Conservation (phyloP, 1,140 invertebrate species). For the Marisa cornuarietis region DNA sequence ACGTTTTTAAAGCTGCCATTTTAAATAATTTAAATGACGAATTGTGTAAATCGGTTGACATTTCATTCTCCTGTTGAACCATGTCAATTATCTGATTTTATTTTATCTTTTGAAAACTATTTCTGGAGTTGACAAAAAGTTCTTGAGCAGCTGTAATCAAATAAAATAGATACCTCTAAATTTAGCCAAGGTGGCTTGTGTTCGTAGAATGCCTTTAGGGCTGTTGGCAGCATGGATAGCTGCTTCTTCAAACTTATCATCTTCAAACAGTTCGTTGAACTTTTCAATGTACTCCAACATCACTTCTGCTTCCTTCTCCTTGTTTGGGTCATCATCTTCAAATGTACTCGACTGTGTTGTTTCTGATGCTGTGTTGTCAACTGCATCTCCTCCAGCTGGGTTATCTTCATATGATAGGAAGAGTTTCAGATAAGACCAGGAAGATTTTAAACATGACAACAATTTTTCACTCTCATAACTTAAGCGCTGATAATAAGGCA, state of each 20-base stretch:
- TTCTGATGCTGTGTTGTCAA: constrained; percentile 32
- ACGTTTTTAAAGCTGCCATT: no score
- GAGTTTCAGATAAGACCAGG: neutral
- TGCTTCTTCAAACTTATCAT: constrained; percentile 63
- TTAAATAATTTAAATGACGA: no score
- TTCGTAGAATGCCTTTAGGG: constrained; percentile 64
- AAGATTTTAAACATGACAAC: neutral
- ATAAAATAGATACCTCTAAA: constrained; percentile 57
- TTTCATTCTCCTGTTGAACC: no score
- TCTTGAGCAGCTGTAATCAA: no score
- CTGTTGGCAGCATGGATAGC: constrained; percentile 66
- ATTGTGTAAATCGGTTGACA: no score
- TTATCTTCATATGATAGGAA: constrained; percentile 23
- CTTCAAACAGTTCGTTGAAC: constrained; percentile 66
- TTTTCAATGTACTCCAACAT: constrained; percentile 66
- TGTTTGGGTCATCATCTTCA: constrained; percentile 64
- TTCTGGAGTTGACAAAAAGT: no score
- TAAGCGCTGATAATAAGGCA: neutral
- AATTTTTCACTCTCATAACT: neutral
- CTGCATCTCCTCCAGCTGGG: constrained; percentile 35
- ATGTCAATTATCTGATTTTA: no score
- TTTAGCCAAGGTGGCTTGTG: constrained; percentile 61
- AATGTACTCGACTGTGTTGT: constrained; percentile 40
- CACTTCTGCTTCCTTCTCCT: constrained; percentile 65
- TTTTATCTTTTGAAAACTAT: no score